Percentiles rank a stretch among this genome's conserved stretches.
Evolutionary conservation across 2,888 invertebrate genomes (phyloP).

Genomic region (Pristionchus japonicus): DNA sequence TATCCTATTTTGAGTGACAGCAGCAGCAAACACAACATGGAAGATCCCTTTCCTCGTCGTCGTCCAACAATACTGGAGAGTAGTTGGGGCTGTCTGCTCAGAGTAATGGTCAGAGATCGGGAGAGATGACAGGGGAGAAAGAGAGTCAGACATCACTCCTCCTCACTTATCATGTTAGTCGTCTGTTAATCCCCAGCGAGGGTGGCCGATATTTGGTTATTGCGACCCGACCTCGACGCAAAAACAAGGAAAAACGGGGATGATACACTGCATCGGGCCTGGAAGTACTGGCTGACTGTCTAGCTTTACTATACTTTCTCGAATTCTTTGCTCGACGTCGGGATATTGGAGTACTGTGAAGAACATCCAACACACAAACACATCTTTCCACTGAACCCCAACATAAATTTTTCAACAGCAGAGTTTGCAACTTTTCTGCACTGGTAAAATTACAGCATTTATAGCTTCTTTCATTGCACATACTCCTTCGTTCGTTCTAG

Average conservation of each 20-base stretch:
- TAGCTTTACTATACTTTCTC: not conserved
- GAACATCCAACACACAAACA: too few relatives aligned
- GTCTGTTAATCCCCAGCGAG: constrained; percentile 1
- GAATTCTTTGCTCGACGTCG: not conserved
- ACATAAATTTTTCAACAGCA: too few relatives aligned
- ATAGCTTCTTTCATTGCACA: too few relatives aligned
- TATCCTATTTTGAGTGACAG: constrained; percentile 30
- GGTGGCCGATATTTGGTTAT: constrained; percentile 32
- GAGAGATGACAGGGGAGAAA: not conserved
- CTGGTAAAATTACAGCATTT: too few relatives aligned
- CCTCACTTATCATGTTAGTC: constrained; percentile 19
- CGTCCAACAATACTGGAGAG: not conserved
- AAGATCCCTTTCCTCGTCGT: not conserved
- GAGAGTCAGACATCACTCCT: not conserved
- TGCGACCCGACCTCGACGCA: not conserved
- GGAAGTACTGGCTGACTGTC: not conserved
- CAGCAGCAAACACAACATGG: not conserved
- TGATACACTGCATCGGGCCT: not conserved
- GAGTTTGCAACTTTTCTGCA: too few relatives aligned
- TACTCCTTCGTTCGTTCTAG: too few relatives aligned
- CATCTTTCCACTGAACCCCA: too few relatives aligned
- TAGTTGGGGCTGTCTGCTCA: not conserved
- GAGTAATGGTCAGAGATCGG: not conserved
- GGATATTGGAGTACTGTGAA: too few relatives aligned
- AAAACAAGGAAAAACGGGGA: not conserved